Conservation (phyloP, 2,888 invertebrate species). For the Horisme vitalbata region DNA sequence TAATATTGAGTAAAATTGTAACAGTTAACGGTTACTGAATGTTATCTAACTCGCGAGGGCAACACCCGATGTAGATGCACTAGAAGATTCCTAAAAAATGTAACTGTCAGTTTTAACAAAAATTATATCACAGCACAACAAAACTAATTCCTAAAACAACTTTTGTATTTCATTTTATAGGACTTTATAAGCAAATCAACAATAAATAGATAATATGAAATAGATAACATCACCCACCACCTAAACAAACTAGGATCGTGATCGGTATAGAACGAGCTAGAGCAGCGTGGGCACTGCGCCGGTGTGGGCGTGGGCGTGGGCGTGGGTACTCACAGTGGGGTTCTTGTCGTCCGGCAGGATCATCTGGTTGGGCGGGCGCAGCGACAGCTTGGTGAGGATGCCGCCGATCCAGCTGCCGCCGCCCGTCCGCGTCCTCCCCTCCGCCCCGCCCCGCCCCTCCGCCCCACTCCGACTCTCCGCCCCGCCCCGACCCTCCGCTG, state of each 20-base stretch:
- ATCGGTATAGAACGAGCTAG: slow-evolving; percentile 25
- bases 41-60: too few species aligned
- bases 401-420: slow-evolving; percentile 92
- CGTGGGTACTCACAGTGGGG: slow-evolving; percentile 87
- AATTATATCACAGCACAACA: slow-evolving; percentile 19
- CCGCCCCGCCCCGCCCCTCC: too few species aligned
- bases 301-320: slow-evolving; percentile 3
- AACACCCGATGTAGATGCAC: too few species aligned
- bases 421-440: slow-evolving; percentile 34
- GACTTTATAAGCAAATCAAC: not conserved
- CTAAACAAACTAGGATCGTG: too few species aligned
- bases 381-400: slow-evolving; percentile 91
- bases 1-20: too few species aligned
- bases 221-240: too few species aligned
- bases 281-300: slow-evolving; percentile 49
- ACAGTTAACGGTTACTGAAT: too few species aligned
- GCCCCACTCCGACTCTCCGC: too few species aligned
- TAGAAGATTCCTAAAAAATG: too few species aligned
- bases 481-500: too few species aligned
- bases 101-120: slow-evolving; percentile 2
- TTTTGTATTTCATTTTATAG: too few species aligned
- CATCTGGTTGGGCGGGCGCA: slow-evolving; percentile 96
- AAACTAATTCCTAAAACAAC: slow-evolving; percentile 1
- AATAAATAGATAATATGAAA: too few species aligned
- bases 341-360: slow-evolving; percentile 97